These are phyloP conservation scores for Eudyptes chrysolophus DNA, from an alignment of 2,113 vertebrate genomes.

Conservation along the genomic window DNA sequence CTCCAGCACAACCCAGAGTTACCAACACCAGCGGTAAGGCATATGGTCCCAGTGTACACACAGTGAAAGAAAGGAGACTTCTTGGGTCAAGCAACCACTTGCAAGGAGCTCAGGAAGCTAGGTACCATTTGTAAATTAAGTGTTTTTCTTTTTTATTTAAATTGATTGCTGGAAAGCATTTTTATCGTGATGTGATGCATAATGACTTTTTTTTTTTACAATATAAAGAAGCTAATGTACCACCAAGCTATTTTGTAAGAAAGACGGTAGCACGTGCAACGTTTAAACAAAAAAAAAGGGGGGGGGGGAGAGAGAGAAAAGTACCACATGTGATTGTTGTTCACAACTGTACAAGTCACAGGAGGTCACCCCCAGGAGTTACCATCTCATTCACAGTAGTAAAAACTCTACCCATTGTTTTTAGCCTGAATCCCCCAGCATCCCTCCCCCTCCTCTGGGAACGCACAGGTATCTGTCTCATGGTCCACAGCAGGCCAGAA, in stretches of 20 bases:
- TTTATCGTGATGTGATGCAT: conserved; percentile 72
- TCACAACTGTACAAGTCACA: conserved; percentile 82
- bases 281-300: conserved; percentile 56
- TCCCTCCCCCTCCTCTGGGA: not conserved
- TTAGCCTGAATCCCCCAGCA: not conserved
- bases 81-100: not conserved
- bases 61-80: too few relatives aligned
- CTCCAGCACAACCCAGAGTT: accelerated
- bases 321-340: conserved; percentile 85
- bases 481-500: not conserved
- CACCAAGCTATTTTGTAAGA: conserved; percentile 82
- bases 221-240: conserved; percentile 83
- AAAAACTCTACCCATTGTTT: conserved; percentile 27
- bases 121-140: conserved; percentile 29
- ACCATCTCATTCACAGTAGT: conserved; percentile 79
- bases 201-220: conserved; percentile 66
- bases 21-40: accelerated
- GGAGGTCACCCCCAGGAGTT: conserved; percentile 54
- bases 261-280: conserved; percentile 61
- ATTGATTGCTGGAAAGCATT: conserved; percentile 86
- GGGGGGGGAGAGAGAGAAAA: not conserved
- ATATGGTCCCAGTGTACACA: accelerated
- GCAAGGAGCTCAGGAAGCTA: not conserved
- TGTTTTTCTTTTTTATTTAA: conserved; percentile 84
- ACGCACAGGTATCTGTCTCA: not conserved